These are phyloP conservation scores for Falco novaeseelandiae DNA, from an alignment of 2,797 vertebrate genomes.

Conservation along the genomic window DNA sequence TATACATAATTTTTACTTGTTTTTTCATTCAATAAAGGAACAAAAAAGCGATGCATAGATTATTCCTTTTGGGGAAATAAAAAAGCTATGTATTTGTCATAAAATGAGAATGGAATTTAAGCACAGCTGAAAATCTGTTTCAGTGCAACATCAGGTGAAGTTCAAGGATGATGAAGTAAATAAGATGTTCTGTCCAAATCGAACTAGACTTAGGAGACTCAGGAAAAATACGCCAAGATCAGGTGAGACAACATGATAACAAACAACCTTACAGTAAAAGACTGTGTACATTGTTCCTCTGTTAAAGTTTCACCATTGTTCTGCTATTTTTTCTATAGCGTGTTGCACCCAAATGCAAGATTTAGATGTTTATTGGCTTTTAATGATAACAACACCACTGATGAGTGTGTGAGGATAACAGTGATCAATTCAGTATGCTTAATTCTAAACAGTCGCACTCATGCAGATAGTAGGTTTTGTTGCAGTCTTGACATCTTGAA, in stretches of 20 bases:
- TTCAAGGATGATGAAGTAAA: background rate
- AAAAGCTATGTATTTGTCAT: background rate
- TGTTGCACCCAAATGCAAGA: background rate
- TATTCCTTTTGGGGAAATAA: background rate
- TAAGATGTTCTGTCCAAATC: background rate
- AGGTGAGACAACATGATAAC: background rate
- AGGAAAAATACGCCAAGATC: background rate
- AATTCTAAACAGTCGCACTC: background rate
- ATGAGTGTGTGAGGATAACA: background rate
- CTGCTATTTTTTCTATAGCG: background rate
- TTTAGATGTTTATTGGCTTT: background rate
- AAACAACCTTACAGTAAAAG: background rate
- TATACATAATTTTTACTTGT: background rate
- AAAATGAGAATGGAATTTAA: background rate
- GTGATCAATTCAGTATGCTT: background rate
- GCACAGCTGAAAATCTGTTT: background rate
- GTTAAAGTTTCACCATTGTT: background rate
- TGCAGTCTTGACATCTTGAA: background rate
- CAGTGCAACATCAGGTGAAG: background rate
- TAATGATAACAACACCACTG: background rate
- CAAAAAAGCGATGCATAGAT: background rate
- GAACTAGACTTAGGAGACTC: background rate
- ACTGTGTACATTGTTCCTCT: background rate
- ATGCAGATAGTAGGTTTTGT: background rate
- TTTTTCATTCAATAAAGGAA: background rate